phyloP scores from a whole-genome alignment of 1,140 invertebrate genomes.

The Drosophila auraria region DNA sequence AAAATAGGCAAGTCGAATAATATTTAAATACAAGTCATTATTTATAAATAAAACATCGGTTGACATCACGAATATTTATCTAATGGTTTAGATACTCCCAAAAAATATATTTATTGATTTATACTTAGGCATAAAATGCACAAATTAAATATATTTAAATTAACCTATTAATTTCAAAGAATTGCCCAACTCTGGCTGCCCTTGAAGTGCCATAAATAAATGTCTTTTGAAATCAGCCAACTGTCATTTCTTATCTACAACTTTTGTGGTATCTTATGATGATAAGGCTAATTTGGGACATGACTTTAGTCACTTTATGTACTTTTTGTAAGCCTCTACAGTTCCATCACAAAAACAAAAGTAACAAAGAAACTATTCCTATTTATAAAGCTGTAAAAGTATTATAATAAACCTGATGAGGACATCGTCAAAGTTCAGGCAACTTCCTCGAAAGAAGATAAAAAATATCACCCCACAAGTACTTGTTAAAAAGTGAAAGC shows the following conservation, averaged over 20 bases:
- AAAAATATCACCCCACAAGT: conserved; percentile 6
- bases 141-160: neutral
- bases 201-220: neutral
- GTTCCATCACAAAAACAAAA: neutral
- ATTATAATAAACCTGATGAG: conserved; percentile 2
- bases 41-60: neutral
- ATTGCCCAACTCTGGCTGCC: neutral
- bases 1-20: neutral
- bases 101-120: neutral
- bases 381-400: neutral
- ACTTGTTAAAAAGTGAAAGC: conserved; percentile 47
- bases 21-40: neutral
- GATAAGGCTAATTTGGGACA: conserved; percentile 50
- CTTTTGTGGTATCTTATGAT: conserved; percentile 5
- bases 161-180: neutral
- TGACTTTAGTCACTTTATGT: conserved; percentile 30
- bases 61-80: neutral
- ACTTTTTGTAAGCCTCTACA: neutral
- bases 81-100: too few species aligned
- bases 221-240: conserved; percentile 12
- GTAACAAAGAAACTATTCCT: neutral
- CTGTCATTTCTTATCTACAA: conserved; percentile 27
- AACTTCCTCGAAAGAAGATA: conserved; percentile 3
- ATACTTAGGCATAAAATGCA: too few species aligned
- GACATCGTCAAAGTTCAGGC: conserved; percentile 14